Conservation (phyloP, 2,888 invertebrate species). For the Melanostoma mellinum region DNA sequence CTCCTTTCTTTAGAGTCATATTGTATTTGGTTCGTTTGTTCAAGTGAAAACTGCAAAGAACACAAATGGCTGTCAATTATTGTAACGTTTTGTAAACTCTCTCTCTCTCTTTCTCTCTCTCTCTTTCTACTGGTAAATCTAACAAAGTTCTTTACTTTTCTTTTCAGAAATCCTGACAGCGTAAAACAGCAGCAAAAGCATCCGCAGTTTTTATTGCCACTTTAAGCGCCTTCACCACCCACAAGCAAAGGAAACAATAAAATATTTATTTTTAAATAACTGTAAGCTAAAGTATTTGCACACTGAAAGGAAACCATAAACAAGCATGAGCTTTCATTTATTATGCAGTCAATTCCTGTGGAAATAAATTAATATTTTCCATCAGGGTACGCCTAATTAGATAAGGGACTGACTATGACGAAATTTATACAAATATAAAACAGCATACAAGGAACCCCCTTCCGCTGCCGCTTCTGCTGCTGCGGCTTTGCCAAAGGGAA, state of each 20-base stretch:
- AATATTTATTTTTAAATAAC: background rate
- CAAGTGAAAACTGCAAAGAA: too few relatives aligned
- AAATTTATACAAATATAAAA: constrained; percentile 10
- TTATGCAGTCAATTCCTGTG: background rate
- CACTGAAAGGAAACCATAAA: too few relatives aligned
- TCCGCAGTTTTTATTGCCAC: background rate
- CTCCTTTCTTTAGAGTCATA: too few relatives aligned
- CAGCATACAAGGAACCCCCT: constrained; percentile 9
- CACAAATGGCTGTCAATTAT: too few relatives aligned
- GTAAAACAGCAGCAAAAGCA: background rate
- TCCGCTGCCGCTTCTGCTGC: background rate
- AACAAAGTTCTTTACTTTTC: background rate
- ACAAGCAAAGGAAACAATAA: too few relatives aligned
- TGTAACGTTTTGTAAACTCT: too few relatives aligned
- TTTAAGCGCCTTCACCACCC: too few relatives aligned
- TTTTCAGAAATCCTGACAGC: background rate
- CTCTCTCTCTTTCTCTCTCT: too few relatives aligned
- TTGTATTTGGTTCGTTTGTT: too few relatives aligned
- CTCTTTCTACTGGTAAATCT: too few relatives aligned
- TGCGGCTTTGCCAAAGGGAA: background rate
- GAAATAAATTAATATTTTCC: background rate
- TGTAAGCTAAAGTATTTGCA: background rate
- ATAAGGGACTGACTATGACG: constrained; percentile 18
- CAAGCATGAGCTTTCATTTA: background rate
- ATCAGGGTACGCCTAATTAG: constrained; percentile 1